Base-by-base conservation (phyloP, 2,113 vertebrate genomes). In the Toxotes jaculatrix region DNA sequence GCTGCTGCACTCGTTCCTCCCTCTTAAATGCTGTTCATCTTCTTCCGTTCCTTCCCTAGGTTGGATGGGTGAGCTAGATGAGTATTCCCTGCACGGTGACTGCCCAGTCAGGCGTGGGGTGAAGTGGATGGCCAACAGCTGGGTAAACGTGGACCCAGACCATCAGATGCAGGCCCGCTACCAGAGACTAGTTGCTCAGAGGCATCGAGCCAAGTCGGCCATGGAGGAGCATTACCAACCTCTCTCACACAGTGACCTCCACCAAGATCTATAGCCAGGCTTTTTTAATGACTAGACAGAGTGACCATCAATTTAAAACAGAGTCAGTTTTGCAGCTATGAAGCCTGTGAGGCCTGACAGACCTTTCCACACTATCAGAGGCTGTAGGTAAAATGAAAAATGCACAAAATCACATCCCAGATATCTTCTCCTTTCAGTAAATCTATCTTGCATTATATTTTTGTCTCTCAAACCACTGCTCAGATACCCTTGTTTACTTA, bases 91-190 rank as follows among this genome's bases (percentile, higher is more conserved):
- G 78, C 97, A 98, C 0, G 98, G 98, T 0, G 97, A 97, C 84
- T 99, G 98, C 88, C 93, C 96, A 67, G 97, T 99, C 81, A 96
- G 94, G 2, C 95, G 90, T 0, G 97, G 97, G 43, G 95, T 96
- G n/a, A 98, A 98, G 85, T 99, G 98, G 98, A 95, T 97, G 1
- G 97, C 97, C 86, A 97, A 96, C 93, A 97, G 97, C 90, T 99
- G 98, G 97, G 96, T 99, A 87, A 99, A 99, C 2, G 96, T 99
- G 57, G 97, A 99, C 81, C 98, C 98, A 32, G 97, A 97, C 85
- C 92, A 94, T 59, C 89, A 91, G 51, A 95, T 96, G 38, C 98
- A 99, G 93, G 95, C 94, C 56, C 95, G 93, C 65, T 98, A 97
- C 94, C 97, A 98, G 94, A 96, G 96, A 88, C 95, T 97, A 86